Percentiles rank a stretch among this genome's conserved stretches.
These are phyloP conservation scores for Blastobasis lacticolella DNA, from an alignment of 2,888 invertebrate species.

Conservation along the genomic window DNA sequence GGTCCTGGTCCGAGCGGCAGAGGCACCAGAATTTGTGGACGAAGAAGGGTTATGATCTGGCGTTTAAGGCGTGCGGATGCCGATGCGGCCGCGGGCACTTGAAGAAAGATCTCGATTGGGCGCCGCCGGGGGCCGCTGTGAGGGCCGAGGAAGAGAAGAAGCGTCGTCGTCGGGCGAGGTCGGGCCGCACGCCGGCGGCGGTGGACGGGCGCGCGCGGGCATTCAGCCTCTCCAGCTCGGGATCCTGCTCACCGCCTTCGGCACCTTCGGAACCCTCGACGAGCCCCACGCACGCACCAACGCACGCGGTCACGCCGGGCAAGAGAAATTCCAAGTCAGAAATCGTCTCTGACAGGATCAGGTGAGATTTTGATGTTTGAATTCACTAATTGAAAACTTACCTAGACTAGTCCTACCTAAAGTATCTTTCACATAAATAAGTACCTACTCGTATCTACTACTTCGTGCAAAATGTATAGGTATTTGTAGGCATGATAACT, in stretches of 20 bases:
- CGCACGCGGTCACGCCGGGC: conserved; percentile 63
- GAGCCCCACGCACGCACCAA: conserved; percentile 79
- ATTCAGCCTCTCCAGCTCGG: conserved; percentile 85
- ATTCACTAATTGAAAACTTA: too few species aligned
- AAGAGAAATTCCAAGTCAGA: conserved; percentile 87
- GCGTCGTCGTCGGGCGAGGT: conserved; percentile 53
- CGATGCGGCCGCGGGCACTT: conserved; percentile 94
- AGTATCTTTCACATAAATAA: too few species aligned
- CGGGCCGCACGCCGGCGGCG: conserved; percentile 48
- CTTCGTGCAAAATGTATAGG: too few species aligned
- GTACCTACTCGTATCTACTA: too few species aligned
- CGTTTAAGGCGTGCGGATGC: conserved; percentile 96
- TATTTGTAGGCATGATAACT: too few species aligned
- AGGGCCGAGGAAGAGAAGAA: conserved; percentile 64
- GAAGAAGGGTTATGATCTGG: conserved; percentile 97
- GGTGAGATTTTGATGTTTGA: conserved; percentile 70
- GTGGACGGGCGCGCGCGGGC: conserved; percentile 78
- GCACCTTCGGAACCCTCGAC: conserved; percentile 84
- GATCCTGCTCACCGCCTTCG: conserved; percentile 87
- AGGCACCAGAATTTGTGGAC: conserved; percentile 97
- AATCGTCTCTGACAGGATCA: conserved; percentile 84
- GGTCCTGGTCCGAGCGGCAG: conserved; percentile 96
- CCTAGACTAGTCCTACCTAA: too few species aligned
- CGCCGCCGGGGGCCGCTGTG: conserved; percentile 79
- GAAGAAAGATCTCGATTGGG: conserved; percentile 96